Evolutionary conservation across 2,797 vertebrate genomes (phyloP), one percentile per base, ranked within the genome.

Genomic region (Uromys caudimaculatus): DNA sequence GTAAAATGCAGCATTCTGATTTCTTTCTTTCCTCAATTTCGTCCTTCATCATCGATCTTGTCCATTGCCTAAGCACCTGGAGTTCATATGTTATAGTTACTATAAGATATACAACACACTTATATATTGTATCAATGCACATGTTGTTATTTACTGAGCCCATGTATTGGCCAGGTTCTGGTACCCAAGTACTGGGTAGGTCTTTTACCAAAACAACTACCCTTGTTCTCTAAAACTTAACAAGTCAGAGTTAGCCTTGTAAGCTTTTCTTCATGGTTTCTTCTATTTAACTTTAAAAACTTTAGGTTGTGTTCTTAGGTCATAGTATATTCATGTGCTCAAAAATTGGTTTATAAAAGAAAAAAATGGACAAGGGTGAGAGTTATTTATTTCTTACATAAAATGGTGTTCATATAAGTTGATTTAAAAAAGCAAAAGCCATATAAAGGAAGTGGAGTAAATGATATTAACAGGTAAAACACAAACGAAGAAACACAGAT

Each of bases 381-480:
- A 78, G 32, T 47, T 94, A 58, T 69, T 93, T 94, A 62, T 81
- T 95, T 94, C 38, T 94, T 44, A n/a, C 76, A 77, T 92, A 75
- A 94, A 79, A 73, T 92, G 52, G 67, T 58, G 9, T 19, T 95
- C 69, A 88, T 93, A 56, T 56, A 62, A 89, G 71, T 96, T 88
- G 52, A 93, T 95, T 92, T 3, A 76, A 62, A 94, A 91, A 89
- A 54, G 82, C 35, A 21, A 21, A 93, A 89, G 24, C 47, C 67
- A 47, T 64, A 38, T 52, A 87, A 81, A 12, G 41, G 78, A 91
- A 94, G 86, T 89, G 44, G 52, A 90, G 47, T 73, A 86, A 94
- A 88, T 88, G 58, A 87, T 93, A 62, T 91, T 93, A 94, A 81
- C 64, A 95, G 71, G 69, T 97, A 95, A 62, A 90, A 91, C 52